These are phyloP conservation scores for Trachurus trachurus DNA, from an alignment of 2,797 vertebrate species.

Conservation along the genomic window DNA sequence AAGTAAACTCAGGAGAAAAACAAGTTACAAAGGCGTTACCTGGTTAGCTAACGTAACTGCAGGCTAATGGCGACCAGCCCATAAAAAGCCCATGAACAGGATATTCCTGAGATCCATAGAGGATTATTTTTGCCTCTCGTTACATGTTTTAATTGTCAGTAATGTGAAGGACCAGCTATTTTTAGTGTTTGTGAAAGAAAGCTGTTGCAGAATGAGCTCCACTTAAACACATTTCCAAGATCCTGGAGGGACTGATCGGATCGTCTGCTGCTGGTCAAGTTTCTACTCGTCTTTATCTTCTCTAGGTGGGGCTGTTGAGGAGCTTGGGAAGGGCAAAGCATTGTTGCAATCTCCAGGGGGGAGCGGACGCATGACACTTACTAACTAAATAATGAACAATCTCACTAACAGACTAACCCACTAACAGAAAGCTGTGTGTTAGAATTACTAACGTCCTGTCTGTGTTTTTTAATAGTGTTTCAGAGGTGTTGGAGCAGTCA, in stretches of 20 bases:
- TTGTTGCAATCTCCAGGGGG: background rate
- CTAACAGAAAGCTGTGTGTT: constrained; percentile 3
- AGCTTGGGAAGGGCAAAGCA: background rate
- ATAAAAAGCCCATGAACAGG: background rate
- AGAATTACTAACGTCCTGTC: constrained; percentile 48
- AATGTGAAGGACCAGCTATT: too few species aligned
- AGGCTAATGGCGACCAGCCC: background rate
- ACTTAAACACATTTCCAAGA: background rate
- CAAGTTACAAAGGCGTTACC: background rate
- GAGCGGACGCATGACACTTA: background rate
- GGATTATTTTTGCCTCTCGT: background rate
- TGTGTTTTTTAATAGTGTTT: constrained; percentile 85
- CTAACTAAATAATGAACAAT: constrained; percentile 1
- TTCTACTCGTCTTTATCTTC: constrained; percentile 18
- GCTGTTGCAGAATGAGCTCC: background rate
- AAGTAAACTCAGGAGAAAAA: background rate
- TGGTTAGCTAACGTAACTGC: background rate
- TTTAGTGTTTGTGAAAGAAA: background rate
- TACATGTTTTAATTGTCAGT: too few species aligned
- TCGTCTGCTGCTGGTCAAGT: constrained; percentile 7
- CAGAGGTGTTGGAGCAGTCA: constrained; percentile 90
- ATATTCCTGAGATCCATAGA: background rate
- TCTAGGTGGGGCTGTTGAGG: constrained; percentile 8
- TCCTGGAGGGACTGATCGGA: background rate
- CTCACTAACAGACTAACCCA: constrained; percentile 24